Evolutionary conservation across 2,888 invertebrate genomes (phyloP).

Genomic region (Xestoiulus laeticollis): DNA sequence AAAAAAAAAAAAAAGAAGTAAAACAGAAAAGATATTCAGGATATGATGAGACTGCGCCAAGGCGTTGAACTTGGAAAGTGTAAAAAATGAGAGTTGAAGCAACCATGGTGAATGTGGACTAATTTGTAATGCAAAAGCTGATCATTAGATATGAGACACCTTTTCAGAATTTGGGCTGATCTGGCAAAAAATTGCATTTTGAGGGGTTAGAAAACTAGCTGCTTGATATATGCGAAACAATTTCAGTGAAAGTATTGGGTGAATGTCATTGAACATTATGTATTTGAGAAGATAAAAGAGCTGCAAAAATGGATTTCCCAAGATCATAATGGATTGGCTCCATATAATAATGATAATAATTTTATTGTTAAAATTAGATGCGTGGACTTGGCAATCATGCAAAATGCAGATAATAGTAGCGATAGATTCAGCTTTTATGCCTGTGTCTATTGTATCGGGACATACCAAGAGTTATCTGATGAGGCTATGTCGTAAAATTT

Average conservation of each 20-base stretch:
- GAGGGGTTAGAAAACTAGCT: background rate
- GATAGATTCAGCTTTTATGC: too few species aligned
- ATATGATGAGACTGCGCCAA: background rate
- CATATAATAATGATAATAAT: background rate
- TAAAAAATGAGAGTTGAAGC: background rate
- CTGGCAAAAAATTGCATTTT: background rate
- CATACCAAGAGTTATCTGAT: too few species aligned
- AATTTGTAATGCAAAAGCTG: conserved; percentile 37
- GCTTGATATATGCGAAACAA: background rate
- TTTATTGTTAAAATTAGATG: background rate
- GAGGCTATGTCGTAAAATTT: too few species aligned
- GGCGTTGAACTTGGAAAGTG: background rate
- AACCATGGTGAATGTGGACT: background rate
- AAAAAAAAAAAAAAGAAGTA: conserved; percentile 13
- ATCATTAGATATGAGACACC: conserved; percentile 39
- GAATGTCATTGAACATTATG: background rate
- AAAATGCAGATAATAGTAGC: too few species aligned
- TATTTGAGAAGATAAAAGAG: background rate
- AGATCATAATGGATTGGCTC: background rate
- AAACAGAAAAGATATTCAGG: conserved; percentile 31
- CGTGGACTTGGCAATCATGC: too few species aligned
- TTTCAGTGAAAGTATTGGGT: background rate
- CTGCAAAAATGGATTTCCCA: background rate
- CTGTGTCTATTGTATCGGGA: too few species aligned
- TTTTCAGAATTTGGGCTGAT: conserved; percentile 15